A percentile compares a stretch with the other conserved stretches of the same genome.
Evolutionary conservation across 2,797 vertebrate genomes (phyloP).

Genomic region (Todus mexicanus): DNA sequence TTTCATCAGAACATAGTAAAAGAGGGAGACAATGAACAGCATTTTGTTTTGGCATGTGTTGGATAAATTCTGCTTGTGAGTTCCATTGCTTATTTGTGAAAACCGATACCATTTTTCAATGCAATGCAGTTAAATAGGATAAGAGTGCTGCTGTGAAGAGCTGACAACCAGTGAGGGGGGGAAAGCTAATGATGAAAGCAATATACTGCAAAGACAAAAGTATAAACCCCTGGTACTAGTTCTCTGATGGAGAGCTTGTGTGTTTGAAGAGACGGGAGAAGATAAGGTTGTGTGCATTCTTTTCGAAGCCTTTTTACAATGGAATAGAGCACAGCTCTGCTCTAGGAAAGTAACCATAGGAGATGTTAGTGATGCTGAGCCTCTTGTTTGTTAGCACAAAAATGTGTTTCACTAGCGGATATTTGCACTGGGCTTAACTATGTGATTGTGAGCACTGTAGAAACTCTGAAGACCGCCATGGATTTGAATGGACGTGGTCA

Average conservation of each 20-base stretch:
- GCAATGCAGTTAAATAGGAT: neutral
- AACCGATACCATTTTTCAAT: neutral
- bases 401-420: neutral
- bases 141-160: neutral
- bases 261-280: neutral
- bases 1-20: neutral
- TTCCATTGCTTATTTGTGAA: neutral
- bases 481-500: neutral
- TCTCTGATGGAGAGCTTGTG: neutral
- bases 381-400: neutral
- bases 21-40: neutral
- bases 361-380: neutral
- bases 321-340: neutral
- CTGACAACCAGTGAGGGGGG: neutral
- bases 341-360: neutral
- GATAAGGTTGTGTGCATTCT: neutral
- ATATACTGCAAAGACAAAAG: neutral
- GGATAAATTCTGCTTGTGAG: neutral
- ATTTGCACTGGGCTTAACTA: neutral
- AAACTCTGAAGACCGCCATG: neutral
- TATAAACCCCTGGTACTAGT: neutral
- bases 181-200: neutral
- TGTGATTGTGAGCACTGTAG: rapidly evolving
- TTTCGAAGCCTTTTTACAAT: neutral
- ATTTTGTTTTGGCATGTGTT: neutral